Evolutionary conservation across 2,113 vertebrate species (phyloP).

Genomic region (Corapipo altera): DNA sequence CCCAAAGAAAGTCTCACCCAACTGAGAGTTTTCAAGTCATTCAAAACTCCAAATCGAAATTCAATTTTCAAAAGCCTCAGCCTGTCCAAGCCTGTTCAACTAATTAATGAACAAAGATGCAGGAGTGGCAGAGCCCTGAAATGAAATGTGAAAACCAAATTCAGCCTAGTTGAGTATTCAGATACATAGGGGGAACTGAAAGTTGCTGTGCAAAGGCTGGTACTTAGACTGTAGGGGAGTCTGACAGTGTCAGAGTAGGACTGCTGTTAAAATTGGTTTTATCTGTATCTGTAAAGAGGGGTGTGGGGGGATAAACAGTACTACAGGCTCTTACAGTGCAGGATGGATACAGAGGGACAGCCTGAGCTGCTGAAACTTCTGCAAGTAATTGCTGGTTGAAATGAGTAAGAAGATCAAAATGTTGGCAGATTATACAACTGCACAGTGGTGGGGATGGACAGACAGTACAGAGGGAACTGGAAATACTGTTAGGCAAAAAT

Average conservation of each 20-base stretch:
- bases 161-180: background rate
- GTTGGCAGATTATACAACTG: background rate
- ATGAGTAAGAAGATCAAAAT: background rate
- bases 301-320: accelerated
- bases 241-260: background rate
- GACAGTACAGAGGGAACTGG: background rate
- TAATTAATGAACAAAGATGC: background rate
- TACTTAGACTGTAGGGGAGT: background rate
- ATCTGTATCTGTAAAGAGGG: background rate
- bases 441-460: background rate
- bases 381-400: background rate
- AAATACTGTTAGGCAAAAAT: background rate
- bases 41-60: background rate
- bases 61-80: background rate
- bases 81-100: background rate
- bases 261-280: background rate
- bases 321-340: background rate
- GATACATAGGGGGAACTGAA: background rate
- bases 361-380: background rate
- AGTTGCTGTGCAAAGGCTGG: background rate
- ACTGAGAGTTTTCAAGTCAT: background rate
- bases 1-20: background rate
- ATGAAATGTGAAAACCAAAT: background rate
- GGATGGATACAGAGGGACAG: background rate
- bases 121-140: background rate